Base-by-base conservation (phyloP, 2,888 invertebrate genomes). In the Drosophila suboccidentalis region DNA sequence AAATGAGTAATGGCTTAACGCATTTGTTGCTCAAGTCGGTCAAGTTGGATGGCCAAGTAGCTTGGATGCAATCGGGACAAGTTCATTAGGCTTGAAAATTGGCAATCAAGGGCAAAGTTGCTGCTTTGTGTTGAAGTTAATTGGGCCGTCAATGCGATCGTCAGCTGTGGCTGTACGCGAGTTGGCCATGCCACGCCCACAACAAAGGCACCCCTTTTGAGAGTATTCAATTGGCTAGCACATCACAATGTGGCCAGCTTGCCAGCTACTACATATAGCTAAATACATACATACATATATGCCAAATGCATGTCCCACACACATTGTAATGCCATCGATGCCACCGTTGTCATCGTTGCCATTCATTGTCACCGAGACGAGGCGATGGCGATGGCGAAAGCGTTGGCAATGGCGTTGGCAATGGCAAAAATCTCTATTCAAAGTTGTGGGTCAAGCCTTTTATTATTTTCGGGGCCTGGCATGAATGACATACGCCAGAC, bases 41-140 rank as follows among this genome's bases (percentile, higher is more conserved):
- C 11, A 11, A 41, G 6, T 26, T 41, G 22, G 32, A 46, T 57
- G 38, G 38, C 10, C 19, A 22, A 38, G 3, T 17, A 26, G 26
- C 17, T 63, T 34, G 47, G 41, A 22, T 66, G 62, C 66, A 78
- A 60, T 71, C 57, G 70, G 68, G 76, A 9, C 62, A 53, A 53
- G 77, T 85, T 81, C 75, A 86, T 83, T 85, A 73, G 76, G 77
- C 71, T 74, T 83, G 73, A 73, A 86, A 83, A 88, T 83, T 86
- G 86, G 67, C 86, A 88, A 88, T 86, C 82, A 83, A 19, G 57
- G 8, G 57, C 70, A 73, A 83, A 57, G 49, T 66, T 60, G 69
- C 53, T 71, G 78, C 84, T 84, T 84, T 86, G 78, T 82, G 71
- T 76, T 66, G 38, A 62, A 71, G 80, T 72, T 86, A 82, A 86